Evolutionary conservation across 35 echinoderm and acorn worm genomes (phyloP), one percentile per base, ranked within the genome.

Genomic region (Ophiothrix spiculata): DNA sequence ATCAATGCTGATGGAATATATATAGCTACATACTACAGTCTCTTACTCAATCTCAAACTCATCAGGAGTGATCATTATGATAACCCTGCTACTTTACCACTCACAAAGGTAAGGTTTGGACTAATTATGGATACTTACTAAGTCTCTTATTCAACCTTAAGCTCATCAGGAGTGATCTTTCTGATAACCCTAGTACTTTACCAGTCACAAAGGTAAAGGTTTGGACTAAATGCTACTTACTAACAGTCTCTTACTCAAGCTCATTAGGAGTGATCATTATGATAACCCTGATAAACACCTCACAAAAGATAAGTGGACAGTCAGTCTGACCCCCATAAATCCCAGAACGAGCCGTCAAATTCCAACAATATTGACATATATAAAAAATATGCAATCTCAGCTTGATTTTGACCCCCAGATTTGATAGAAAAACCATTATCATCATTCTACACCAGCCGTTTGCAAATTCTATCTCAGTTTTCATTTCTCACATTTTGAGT

Each of bases 1-100:
- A 94, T 99, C 69, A 99, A 99, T 77, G 96, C 92, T 33, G 96
- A 99, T 92, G 96, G 96, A 8, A 99, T 99, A 16, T 99, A 99
- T 36, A 83, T 94, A 1, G 93, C 96, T 76, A 89, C 92, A 19
- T 99, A 93, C 78, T 91, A 83, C 85, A 86, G 89, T 60, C 80
- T 99, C 1, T 78, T 99, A 17, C 79, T 99, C 15, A 99, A 99
- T 35, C 81, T 99, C 34, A 99, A 99, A 40, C 79, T 99, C 56
- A 46, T 99, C 19, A 91, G 85, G 34, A 91, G 89, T 78, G 86
- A 85, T 1, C 96, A 99, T 54, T 99, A 99, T 74, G 77, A 91
- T 25, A 88, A 89, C 75, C 89, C 92, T 41, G 92, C 56, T 19
- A 56, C 87, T 16, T 37, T 94, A 38, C 96, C 96, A 38, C 79